phyloP scores from a whole-genome alignment of 2,797 vertebrate species.

The Rhadinocentrus ornatus region DNA sequence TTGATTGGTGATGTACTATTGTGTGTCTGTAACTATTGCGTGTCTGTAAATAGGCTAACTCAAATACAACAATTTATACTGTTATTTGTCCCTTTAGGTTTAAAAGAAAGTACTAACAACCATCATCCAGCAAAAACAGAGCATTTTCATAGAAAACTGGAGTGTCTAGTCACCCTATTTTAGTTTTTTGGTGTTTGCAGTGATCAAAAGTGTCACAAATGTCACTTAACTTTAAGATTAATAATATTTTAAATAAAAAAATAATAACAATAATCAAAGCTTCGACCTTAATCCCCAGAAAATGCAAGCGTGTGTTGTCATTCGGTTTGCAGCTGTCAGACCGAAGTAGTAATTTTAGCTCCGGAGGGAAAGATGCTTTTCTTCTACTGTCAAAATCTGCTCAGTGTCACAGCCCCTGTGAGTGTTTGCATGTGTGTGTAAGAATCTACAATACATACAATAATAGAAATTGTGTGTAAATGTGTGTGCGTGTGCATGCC shows the following conservation, averaged over 20 bases:
- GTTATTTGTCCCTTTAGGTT: not conserved
- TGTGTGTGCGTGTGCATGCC: no score
- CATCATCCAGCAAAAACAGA: not conserved
- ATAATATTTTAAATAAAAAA: not conserved
- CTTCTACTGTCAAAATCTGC: conserved; percentile 33
- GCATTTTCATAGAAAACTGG: not conserved
- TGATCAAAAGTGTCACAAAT: not conserved
- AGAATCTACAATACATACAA: not conserved
- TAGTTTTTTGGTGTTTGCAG: not conserved
- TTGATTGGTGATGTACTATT: not conserved
- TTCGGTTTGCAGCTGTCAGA: conserved; percentile 3
- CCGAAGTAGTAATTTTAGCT: conserved; percentile 10
- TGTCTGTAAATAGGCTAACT: not conserved
- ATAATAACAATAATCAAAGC: not conserved
- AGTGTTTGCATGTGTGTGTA: conserved; percentile 6
- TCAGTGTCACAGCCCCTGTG: conserved; percentile 10
- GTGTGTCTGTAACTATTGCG: not conserved
- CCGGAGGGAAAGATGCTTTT: conserved; percentile 6
- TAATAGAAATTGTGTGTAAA: conserved; percentile 7
- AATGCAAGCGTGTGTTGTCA: conserved; percentile 3
- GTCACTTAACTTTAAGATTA: not conserved
- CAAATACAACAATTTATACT: not conserved
- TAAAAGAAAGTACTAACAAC: not conserved
- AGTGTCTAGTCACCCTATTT: not conserved
- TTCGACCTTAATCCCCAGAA: not conserved